A percentile compares a stretch with the other conserved stretches of the same genome.
Evolutionary conservation across 2,113 vertebrate species (phyloP).

Genomic region (Sterrhoptilus dennistouni): DNA sequence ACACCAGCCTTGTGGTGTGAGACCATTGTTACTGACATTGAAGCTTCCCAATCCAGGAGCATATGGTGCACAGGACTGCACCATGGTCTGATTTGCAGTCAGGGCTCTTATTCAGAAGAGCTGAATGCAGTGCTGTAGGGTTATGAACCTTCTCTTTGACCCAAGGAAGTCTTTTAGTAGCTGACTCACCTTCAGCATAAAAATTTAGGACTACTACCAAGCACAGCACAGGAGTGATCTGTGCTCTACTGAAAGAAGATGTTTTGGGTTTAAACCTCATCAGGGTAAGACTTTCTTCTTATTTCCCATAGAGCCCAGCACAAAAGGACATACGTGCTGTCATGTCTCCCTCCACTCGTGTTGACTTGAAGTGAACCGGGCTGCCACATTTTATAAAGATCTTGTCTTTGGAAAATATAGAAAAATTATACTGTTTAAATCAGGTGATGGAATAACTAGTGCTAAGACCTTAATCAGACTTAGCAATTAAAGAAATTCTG

Average conservation of each 20-base stretch:
- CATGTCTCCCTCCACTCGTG: neutral
- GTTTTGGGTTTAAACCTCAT: neutral
- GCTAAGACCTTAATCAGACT: neutral
- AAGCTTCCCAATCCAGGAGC: accelerated
- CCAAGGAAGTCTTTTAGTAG: neutral
- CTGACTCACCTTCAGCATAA: neutral
- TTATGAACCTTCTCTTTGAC: neutral
- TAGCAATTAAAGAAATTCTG: neutral
- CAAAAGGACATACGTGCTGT: neutral
- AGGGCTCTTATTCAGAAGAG: neutral
- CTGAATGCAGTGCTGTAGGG: neutral
- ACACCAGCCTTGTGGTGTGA: neutral
- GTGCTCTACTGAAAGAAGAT: neutral
- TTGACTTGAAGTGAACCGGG: neutral
- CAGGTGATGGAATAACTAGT: neutral
- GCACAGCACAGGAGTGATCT: neutral
- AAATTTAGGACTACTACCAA: neutral
- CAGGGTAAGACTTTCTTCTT: neutral
- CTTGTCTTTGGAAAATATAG: neutral
- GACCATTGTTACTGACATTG: neutral
- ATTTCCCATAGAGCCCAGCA: neutral
- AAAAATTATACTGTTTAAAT: neutral
- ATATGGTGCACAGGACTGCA: accelerated
- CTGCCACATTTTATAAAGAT: neutral
- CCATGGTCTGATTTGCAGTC: neutral